Percentiles rank a stretch among this genome's conserved stretches.
phyloP scores from a whole-genome alignment of 2,797 vertebrate species.

The Notamacropus eugenii region DNA sequence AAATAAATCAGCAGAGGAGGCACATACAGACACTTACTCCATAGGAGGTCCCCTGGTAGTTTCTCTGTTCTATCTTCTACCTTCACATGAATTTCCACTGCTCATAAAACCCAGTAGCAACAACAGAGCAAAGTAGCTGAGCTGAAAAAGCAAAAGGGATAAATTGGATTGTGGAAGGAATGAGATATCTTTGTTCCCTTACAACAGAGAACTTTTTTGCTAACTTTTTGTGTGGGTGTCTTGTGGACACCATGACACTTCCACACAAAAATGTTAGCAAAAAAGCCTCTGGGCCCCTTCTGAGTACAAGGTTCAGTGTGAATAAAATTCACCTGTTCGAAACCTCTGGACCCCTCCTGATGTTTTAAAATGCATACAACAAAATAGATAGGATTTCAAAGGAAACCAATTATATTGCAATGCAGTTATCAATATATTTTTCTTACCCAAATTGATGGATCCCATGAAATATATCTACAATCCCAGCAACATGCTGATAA shows the following conservation, averaged over 20 bases:
- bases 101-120: neutral
- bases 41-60: neutral
- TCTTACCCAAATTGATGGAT: neutral
- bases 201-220: neutral
- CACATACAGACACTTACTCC: neutral
- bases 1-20: conserved; percentile 23
- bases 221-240: neutral
- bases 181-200: neutral
- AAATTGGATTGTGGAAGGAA: neutral
- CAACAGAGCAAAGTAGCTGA: neutral
- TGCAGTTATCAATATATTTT: neutral
- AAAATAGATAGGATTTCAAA: neutral
- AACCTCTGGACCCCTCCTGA: neutral
- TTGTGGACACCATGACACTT: neutral
- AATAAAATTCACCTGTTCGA: neutral
- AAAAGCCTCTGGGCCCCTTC: neutral
- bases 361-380: neutral
- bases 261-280: neutral
- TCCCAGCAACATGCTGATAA: neutral
- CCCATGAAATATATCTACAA: neutral
- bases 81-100: neutral
- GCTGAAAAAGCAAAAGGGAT: neutral
- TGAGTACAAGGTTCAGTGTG: neutral
- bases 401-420: neutral
- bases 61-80: neutral